These are phyloP conservation scores for Micrastur ruficollis DNA, from an alignment of 2,797 vertebrate genomes.

Conservation along the genomic window DNA sequence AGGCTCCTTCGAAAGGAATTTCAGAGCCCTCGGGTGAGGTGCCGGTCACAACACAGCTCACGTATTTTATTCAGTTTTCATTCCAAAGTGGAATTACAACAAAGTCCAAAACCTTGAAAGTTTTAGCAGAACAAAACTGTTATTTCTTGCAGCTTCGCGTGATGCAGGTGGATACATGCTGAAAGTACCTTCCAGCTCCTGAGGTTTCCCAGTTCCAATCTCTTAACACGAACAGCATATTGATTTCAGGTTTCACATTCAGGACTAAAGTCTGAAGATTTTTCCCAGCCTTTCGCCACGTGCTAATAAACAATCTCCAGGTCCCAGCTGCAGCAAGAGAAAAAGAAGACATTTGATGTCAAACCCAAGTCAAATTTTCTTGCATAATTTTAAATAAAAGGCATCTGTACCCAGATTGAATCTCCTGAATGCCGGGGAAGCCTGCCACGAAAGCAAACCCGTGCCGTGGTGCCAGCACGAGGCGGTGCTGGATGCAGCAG, in stretches of 20 bases:
- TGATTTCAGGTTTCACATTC: not conserved
- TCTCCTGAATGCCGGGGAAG: not conserved
- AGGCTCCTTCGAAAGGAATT: not conserved
- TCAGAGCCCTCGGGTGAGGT: not conserved
- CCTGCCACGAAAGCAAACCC: not conserved
- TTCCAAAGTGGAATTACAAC: not conserved
- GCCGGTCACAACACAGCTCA: not conserved
- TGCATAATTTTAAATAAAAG: not conserved
- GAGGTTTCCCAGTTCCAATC: not conserved
- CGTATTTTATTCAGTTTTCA: not conserved
- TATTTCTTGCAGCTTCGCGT: not conserved
- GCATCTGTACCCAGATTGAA: not conserved
- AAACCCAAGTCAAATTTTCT: not conserved
- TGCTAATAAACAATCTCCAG: not conserved
- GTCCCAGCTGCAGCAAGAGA: not conserved
- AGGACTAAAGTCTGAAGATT: not conserved
- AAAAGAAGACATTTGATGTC: not conserved
- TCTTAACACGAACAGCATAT: not conserved
- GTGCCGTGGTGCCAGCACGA: fast-evolving
- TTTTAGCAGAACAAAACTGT: not conserved
- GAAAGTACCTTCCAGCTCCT: not conserved
- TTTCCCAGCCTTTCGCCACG: not conserved
- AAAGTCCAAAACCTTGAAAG: not conserved
- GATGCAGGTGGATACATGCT: not conserved
- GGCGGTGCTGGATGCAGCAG: not conserved